Evolutionary conservation across 2,797 vertebrate species (phyloP).

Genomic region (Lagorchestes hirsutus): DNA sequence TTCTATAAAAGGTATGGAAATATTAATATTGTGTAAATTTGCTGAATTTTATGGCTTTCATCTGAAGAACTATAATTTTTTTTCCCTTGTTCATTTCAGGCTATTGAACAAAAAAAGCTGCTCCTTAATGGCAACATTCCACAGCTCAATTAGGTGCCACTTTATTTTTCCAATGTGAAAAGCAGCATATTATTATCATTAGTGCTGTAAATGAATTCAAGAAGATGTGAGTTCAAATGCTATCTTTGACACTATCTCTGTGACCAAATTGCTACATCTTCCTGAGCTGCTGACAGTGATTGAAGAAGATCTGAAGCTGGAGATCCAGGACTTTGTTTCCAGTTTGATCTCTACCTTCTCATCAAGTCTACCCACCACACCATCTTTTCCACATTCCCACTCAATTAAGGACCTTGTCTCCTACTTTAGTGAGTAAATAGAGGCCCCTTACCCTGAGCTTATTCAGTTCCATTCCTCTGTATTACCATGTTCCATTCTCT

Average conservation of each 20-base stretch:
- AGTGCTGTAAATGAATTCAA: neutral
- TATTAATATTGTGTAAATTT: neutral
- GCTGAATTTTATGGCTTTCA: neutral
- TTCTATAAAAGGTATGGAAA: conserved; percentile 11
- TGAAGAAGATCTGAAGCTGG: neutral
- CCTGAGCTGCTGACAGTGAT: neutral
- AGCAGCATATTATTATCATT: neutral
- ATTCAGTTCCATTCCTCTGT: neutral
- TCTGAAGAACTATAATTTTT: neutral
- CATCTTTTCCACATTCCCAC: neutral
- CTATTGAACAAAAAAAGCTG: neutral
- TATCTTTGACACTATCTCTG: neutral
- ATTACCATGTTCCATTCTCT: neutral
- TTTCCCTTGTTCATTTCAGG: conserved; percentile 13
- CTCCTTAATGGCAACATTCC: conserved; percentile 12
- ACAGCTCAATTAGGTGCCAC: neutral
- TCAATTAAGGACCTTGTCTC: neutral
- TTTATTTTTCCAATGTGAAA: neutral
- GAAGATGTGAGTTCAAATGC: neutral
- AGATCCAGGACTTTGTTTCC: neutral
- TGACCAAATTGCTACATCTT: neutral
- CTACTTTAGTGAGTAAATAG: neutral
- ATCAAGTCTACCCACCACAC: neutral
- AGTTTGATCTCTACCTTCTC: neutral
- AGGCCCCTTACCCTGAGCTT: neutral